Evolutionary conservation across 2,113 vertebrate species (phyloP), one percentile per base, ranked within the genome.

Genomic region (Oncorhynchus keta): DNA sequence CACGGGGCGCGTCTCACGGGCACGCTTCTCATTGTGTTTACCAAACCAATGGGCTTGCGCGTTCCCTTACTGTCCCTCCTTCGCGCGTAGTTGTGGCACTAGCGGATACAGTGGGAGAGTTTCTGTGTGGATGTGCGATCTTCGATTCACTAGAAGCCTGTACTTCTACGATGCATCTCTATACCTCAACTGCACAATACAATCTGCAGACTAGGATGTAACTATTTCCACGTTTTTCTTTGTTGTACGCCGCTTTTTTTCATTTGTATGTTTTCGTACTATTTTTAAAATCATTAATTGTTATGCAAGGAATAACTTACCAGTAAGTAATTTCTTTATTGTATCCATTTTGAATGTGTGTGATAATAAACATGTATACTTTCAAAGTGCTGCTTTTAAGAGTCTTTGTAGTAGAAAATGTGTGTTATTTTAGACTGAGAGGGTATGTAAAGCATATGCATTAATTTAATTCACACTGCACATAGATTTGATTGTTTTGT

Each of bases 1-100:
- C 90, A 92, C 57, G 86, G 92, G 92, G 91, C 88, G 93, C 92
- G 92, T 92, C 93, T 94, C 95, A 94, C 94, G 93, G 94, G 93
- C 95, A 95, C 92, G 96, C 96, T 96, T 95, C 95, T 95, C 87
- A 90, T 91, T 95, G 95, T 95, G 91, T 92, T 91, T 92, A 90
- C 78, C 89, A 88, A 89, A 90, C 93, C 93, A 94, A 93, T 93
- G 85, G 92, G 87, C 87, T 87, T 89, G 84, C 87, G 89, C 88
- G 88, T 84, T 88, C 91, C 84, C 90, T 32, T 80, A 74, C 84
- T 75, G 62, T 76, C 76, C 82, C 76, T 82, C 89, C 82, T 83
- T 75, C 89, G 89, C 80, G 69, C 82, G 88, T 81, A 88, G 80
- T 84, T 88, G 93, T 91, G 92, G 93, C 93, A 92, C 93, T 86